Base-by-base conservation (phyloP, 2,113 vertebrate species). In the Pterocles orientalis region DNA sequence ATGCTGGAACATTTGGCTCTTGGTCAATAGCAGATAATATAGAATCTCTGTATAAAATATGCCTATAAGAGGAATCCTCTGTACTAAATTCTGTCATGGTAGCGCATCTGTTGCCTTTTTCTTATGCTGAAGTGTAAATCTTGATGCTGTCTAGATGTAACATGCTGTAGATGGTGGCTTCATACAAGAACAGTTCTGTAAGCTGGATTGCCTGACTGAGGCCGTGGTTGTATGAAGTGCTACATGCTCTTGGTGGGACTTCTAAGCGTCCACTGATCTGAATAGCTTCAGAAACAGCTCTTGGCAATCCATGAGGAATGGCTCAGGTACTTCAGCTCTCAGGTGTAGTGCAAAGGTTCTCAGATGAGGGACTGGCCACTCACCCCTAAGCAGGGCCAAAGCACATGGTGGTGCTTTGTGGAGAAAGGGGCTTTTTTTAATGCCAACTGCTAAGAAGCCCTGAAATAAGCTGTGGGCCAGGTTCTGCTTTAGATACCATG, bases 241-340 rank as follows among this genome's bases (percentile, higher is more conserved):
- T 56, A 7, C 1, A 3, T 62, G 48, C 29, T 65, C 18, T 56
- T 56, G 33, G 12, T 60, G n/a, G 23, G 18, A 45, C 51, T 34
- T 65, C 14, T 39, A 31, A 48, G 15, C 7, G 4, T 43, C 19
- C 23, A 18, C 14, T 14, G 18, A 9, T 58, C 56, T 34, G 39
- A 47, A 14, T 26, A 56, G 57, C 45, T 71, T 51, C 34, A 71
- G 41, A 60, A 65, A 16, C 29, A 43, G 25, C 18, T 25, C 34
- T 43, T 16, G n/a, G 31, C 58, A 48, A 54, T 53, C 18, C 33
- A 24, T 11, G 58, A 65, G 53, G 33, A 70, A 23, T 19, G 28
- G 28, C 28, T 69, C 0, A 2, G 25, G 3, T 70, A 7, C 47
- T 39, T 50, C 18, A 23, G 41, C 64, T 43, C 34, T 41, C 0